Evolutionary conservation across 2,797 vertebrate genomes (phyloP).

Genomic region (Chaunax sp.): DNA sequence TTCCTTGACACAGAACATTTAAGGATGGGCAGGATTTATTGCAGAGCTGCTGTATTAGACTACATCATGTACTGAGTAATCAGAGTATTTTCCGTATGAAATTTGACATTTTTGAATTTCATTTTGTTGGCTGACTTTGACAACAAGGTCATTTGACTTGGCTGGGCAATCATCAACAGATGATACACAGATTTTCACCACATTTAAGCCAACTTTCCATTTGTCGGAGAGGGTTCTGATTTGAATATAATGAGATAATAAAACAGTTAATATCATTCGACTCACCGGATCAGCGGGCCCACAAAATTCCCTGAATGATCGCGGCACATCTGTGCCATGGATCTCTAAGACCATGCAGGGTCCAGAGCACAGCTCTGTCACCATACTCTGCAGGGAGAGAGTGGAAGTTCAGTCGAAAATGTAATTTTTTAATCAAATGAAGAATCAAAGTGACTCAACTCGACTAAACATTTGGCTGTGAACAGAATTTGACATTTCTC

Average conservation of each 20-base stretch:
- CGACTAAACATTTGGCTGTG: not conserved
- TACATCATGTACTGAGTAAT: not conserved
- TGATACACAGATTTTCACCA: constrained; percentile 1
- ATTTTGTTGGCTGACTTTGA: not conserved
- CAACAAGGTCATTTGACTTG: not conserved
- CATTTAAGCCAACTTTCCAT: not conserved
- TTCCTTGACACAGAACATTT: not conserved
- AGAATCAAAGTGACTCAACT: not conserved
- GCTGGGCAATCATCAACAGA: constrained; percentile 12
- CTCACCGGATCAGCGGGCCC: constrained; percentile 96
- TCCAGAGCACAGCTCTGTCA: constrained; percentile 91
- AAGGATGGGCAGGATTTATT: not conserved
- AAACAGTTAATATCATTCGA: no score
- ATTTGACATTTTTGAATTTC: not conserved
- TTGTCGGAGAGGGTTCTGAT: not conserved
- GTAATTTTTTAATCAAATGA: not conserved
- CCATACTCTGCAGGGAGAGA: constrained; percentile 86
- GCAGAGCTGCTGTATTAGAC: not conserved
- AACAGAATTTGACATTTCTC: not conserved
- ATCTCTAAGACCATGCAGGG: constrained; percentile 93
- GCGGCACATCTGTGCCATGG: constrained; percentile 79
- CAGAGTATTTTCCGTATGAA: no score
- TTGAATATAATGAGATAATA: constrained; percentile 1
- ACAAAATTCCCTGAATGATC: constrained; percentile 92
- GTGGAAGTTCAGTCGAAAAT: not conserved